These are phyloP conservation scores for Stratiomys singularior DNA, from an alignment of 2,888 invertebrate species.

Conservation along the genomic window DNA sequence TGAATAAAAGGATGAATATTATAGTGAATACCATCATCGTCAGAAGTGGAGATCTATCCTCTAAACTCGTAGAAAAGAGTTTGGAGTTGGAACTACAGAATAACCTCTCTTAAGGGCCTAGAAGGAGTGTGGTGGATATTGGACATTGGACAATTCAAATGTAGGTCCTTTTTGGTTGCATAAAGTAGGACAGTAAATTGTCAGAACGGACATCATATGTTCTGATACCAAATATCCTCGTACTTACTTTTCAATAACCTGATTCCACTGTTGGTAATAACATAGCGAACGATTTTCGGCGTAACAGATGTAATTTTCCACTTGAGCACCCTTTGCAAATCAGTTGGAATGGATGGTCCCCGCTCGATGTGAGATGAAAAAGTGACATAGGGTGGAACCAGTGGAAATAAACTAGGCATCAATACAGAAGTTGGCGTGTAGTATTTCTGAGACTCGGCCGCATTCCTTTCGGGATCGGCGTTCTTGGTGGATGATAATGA, in stretches of 20 bases:
- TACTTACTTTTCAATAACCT: conserved; percentile 81
- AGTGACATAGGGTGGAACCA: conserved; percentile 81
- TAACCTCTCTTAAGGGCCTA: no score
- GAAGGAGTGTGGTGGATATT: no score
- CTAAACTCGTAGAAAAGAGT: no score
- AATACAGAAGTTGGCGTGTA: conserved; percentile 61
- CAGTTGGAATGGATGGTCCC: conserved; percentile 72
- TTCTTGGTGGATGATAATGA: neutral
- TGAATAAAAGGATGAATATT: no score
- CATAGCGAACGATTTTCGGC: conserved; percentile 90
- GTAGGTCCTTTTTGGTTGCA: no score
- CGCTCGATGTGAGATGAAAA: conserved; percentile 77
- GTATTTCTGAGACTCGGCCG: neutral
- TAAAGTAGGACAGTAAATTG: no score
- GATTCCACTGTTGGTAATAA: conserved; percentile 87
- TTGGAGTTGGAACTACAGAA: no score
- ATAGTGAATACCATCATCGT: no score
- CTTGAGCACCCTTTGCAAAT: conserved; percentile 82
- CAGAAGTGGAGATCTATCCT: no score
- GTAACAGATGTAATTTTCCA: conserved; percentile 97
- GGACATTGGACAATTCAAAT: no score
- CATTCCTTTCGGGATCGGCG: neutral
- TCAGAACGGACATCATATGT: neutral
- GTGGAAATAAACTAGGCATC: conserved; percentile 74
- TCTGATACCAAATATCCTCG: neutral